A percentile compares a stretch with the other conserved stretches of the same genome.
Evolutionary conservation across 1,140 invertebrate species (phyloP).

Genomic region (Ceratitis capitata): DNA sequence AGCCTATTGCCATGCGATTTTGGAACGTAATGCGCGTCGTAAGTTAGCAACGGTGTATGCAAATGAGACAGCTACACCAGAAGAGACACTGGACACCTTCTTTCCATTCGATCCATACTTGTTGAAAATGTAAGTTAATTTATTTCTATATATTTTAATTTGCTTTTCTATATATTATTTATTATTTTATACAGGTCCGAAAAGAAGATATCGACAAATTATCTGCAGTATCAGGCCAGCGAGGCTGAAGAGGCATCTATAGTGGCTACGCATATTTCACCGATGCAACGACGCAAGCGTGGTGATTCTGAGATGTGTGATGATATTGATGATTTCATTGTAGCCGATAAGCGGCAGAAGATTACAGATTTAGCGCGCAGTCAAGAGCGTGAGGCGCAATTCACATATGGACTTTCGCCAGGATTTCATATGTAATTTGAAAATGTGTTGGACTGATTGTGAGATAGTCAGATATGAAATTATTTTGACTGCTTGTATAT

Average conservation of each 20-base stretch:
- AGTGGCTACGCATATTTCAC: constrained; percentile 41
- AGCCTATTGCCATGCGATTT: constrained; percentile 90
- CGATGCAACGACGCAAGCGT: constrained; percentile 59
- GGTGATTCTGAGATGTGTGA: constrained; percentile 61
- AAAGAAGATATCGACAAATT: constrained; percentile 63
- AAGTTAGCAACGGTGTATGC: constrained; percentile 70
- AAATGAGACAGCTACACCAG: constrained; percentile 64
- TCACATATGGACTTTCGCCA: constrained; percentile 52
- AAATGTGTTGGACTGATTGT: neutral
- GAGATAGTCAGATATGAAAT: too few species aligned
- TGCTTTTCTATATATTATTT: neutral
- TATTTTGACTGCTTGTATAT: too few species aligned
- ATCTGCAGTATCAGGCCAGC: constrained; percentile 64
- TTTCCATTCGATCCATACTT: constrained; percentile 87
- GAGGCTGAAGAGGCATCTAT: constrained; percentile 49
- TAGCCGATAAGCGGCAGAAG: constrained; percentile 59
- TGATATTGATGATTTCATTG: constrained; percentile 59
- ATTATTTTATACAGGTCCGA: constrained; percentile 55
- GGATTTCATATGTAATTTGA: constrained; percentile 49
- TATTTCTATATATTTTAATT: neutral
- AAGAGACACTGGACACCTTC: constrained; percentile 72
- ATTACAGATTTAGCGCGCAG: constrained; percentile 49
- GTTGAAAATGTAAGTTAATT: constrained; percentile 66
- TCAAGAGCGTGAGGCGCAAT: constrained; percentile 56
- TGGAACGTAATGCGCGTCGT: constrained; percentile 83